Conservation (phyloP, 2,797 vertebrate species). For the Phataginus tetradactyla region DNA sequence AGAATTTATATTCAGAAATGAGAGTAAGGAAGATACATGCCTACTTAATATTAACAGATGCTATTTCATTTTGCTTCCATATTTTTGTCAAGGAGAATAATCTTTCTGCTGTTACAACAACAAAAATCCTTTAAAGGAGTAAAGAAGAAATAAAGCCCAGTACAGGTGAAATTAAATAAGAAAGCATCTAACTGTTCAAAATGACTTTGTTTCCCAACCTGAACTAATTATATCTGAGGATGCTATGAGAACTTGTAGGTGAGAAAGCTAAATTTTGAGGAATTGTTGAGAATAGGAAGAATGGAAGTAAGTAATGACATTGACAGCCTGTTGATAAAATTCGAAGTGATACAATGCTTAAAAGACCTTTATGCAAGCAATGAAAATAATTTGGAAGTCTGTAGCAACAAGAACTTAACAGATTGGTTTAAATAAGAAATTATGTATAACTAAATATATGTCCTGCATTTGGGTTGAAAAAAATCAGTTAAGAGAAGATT, state of each 20-base stretch:
- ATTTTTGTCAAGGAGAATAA: constrained; percentile 6
- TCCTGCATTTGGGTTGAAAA: constrained; percentile 19
- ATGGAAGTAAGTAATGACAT: background rate
- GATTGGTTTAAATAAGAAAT: constrained; percentile 35
- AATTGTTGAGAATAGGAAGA: background rate
- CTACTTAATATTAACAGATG: background rate
- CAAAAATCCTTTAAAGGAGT: background rate
- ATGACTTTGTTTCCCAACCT: background rate
- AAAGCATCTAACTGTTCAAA: background rate
- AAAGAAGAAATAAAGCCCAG: background rate
- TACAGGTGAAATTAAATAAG: background rate
- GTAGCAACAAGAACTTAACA: background rate
- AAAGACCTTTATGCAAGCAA: background rate
- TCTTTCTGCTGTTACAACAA: background rate
- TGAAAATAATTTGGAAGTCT: background rate
- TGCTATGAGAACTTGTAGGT: background rate
- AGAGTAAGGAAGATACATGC: background rate
- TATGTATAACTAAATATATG: background rate
- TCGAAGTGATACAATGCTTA: background rate
- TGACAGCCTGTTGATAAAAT: background rate
- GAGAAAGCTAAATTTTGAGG: background rate
- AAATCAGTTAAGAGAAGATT: background rate
- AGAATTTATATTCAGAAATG: constrained; percentile 20
- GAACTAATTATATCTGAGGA: background rate
- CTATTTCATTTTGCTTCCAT: background rate